Percentiles rank a stretch among this genome's conserved stretches.
Conservation (phyloP, 2,888 invertebrate genomes). For the Acanthococcus lagerstroemiae region DNA sequence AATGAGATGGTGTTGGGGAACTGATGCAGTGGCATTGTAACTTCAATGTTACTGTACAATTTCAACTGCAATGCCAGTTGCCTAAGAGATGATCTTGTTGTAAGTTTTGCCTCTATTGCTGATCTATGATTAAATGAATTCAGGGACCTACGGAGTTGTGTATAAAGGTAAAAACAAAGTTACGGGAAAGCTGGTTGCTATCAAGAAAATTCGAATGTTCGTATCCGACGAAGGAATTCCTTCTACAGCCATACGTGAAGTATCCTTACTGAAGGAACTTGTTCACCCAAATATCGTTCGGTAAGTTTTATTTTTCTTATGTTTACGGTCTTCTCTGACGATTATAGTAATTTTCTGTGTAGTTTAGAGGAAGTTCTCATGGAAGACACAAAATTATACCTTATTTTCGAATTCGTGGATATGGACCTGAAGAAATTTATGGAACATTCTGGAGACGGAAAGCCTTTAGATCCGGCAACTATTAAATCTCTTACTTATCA, state of each 20-base stretch:
- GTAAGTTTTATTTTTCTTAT: constrained; percentile 38
- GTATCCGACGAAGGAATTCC: constrained; percentile 95
- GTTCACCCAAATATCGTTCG: constrained; percentile 84
- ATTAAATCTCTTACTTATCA: constrained; percentile 32
- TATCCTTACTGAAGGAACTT: constrained; percentile 81
- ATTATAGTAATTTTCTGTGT: too few relatives aligned
- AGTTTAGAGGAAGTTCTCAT: constrained; percentile 85
- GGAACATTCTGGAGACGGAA: constrained; percentile 49
- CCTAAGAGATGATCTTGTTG: too few relatives aligned
- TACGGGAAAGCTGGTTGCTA: constrained; percentile 79
- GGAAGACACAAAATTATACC: constrained; percentile 84
- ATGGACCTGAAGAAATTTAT: constrained; percentile 97
- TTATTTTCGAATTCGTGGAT: constrained; percentile 90
- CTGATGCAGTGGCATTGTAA: too few relatives aligned
- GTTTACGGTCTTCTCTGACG: too few relatives aligned
- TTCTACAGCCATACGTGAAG: constrained; percentile 93
- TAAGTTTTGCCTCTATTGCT: too few relatives aligned
- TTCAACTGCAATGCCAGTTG: too few relatives aligned
- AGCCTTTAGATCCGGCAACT: constrained; percentile 19
- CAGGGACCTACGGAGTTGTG: constrained; percentile 96
- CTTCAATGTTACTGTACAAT: too few relatives aligned
- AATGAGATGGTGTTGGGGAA: too few relatives aligned
- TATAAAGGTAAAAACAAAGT: constrained; percentile 84
- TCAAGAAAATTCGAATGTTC: constrained; percentile 94
- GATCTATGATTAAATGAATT: too few relatives aligned